Evolutionary conservation across 2,113 vertebrate species (phyloP).

Genomic region (Colaptes auratus): DNA sequence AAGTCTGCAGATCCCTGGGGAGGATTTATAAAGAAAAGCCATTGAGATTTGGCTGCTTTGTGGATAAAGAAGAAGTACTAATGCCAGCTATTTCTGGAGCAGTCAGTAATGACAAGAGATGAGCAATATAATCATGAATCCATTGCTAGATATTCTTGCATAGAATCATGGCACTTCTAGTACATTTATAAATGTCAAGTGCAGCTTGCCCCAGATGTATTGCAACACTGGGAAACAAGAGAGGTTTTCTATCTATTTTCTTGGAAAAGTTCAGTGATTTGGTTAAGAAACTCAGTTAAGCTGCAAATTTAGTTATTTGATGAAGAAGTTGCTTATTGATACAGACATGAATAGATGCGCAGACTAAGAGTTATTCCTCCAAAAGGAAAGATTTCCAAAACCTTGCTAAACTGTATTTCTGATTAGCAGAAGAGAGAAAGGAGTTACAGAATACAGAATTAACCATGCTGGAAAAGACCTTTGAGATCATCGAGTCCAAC

Average conservation of each 20-base stretch:
- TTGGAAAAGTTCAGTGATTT: neutral
- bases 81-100: neutral
- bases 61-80: neutral
- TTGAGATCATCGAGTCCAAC: no score
- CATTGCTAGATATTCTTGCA: neutral
- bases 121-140: neutral
- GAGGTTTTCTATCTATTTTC: neutral
- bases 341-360: neutral
- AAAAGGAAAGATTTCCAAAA: neutral
- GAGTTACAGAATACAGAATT: neutral
- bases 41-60: neutral
- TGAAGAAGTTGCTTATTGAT: neutral
- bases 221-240: neutral
- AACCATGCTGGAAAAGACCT: no score
- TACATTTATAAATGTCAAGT: neutral
- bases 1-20: neutral
- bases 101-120: neutral
- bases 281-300: neutral
- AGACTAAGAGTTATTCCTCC: neutral
- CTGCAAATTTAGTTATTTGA: neutral
- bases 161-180: neutral
- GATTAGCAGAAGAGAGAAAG: neutral
- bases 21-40: neutral
- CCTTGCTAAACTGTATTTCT: neutral
- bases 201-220: neutral